Conservation (phyloP, 1,140 invertebrate genomes). For the Ditylenchus dipsaci region DNA sequence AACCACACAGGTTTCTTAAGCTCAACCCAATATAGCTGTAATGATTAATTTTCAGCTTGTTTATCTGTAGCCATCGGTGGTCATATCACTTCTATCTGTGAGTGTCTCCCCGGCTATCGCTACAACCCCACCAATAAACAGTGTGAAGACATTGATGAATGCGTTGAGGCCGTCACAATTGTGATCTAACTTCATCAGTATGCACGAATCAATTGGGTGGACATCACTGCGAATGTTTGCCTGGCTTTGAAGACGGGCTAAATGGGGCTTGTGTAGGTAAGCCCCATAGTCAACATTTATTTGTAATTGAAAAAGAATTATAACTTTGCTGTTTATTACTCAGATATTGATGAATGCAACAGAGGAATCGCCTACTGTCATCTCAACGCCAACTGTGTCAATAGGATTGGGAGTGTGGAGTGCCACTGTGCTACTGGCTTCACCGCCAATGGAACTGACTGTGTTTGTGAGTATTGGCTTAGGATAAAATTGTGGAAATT, state of each 20-base stretch:
- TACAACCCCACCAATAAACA: slow-evolving; percentile 37
- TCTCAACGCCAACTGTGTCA: slow-evolving; percentile 70
- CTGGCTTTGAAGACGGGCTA: slow-evolving; percentile 42
- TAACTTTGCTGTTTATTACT: not conserved
- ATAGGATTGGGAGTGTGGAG: slow-evolving; percentile 76
- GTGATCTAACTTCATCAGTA: slow-evolving; percentile 35
- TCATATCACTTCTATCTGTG: slow-evolving; percentile 40
- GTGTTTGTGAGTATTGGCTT: slow-evolving; percentile 22
- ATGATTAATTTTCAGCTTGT: slow-evolving; percentile 24
- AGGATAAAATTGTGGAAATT: not conserved
- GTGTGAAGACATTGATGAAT: slow-evolving; percentile 53
- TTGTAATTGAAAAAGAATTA: not conserved
- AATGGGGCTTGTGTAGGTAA: slow-evolving; percentile 42
- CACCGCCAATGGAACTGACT: slow-evolving; percentile 69
- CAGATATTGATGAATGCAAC: slow-evolving; percentile 88
- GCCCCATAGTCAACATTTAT: slow-evolving; percentile 9
- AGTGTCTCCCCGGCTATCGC: slow-evolving; percentile 44
- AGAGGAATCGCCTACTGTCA: slow-evolving; percentile 44
- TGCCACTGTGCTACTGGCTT: slow-evolving; percentile 78
- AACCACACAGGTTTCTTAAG: not conserved
- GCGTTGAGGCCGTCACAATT: slow-evolving; percentile 42
- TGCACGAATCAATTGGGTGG: slow-evolving; percentile 44
- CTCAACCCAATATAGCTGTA: not conserved
- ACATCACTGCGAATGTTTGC: slow-evolving; percentile 43
- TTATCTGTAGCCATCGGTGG: slow-evolving; percentile 34